Evolutionary conservation across 2,113 vertebrate genomes (phyloP), one percentile per base, ranked within the genome.

Genomic region (Myiagra hebetior): DNA sequence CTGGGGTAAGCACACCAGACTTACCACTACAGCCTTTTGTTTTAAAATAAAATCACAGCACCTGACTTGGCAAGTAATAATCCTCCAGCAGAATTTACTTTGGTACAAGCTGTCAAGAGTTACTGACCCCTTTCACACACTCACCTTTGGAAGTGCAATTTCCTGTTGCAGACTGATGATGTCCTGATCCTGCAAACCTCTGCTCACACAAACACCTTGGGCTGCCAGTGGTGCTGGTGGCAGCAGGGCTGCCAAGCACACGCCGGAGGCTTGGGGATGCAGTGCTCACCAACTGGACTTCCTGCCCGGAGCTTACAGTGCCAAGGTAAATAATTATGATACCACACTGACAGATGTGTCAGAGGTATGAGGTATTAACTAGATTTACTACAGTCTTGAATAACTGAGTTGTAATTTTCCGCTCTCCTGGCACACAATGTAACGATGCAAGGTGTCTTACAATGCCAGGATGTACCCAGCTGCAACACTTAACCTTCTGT

Each of bases 181-280:
- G 22, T 19, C 64, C 63, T 33, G 62, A 69, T 39, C 42, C 79
- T 3, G 2, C 68, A 86, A 93, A 74, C 20, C 59, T 70, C 62
- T 39, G 10, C 37, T 74, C 50, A 14, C 22, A 19, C 0, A 0
- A 77, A 5, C 0, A 0, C 31, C 33, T n/a, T 17, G 41, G 31
- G 80, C 68, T 74, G 68, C 65, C 46, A 22, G 46, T 74, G 9
- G 23, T 1, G 3, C 24, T 6, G 4, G 64, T 3, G 1, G 60
- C 87, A 65, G 64, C 0, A 0, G 74, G 55, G 28, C 77, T 1
- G 0, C 42, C 31, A 37, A 42, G 73, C 30, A 6, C 11, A 22
- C 0, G 3, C 62, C 0, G 0, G 50, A 77, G 73, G 59, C 50
- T 84, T 44, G 28, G 73, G 59, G 94, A 91, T 86, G 60, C 20